Conservation (phyloP, 2,797 vertebrate species). For the Sebastes goodei region DNA sequence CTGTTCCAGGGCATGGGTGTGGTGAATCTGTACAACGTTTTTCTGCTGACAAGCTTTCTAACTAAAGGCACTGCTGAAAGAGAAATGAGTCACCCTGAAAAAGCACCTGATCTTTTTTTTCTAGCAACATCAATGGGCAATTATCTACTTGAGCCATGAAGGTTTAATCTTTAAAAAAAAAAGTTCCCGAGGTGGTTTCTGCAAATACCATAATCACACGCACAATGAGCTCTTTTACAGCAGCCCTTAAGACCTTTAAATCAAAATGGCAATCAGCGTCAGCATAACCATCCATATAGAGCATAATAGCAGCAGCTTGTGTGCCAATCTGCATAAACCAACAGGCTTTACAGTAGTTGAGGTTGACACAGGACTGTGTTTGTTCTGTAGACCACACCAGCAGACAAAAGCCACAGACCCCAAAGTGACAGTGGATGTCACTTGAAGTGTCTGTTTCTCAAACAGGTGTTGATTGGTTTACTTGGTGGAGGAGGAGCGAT, state of each 20-base stretch:
- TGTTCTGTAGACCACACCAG: slow-evolving; percentile 11
- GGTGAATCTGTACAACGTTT: slow-evolving; percentile 2
- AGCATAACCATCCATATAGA: slow-evolving; percentile 24
- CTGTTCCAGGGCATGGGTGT: not conserved
- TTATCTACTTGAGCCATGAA: slow-evolving; percentile 37
- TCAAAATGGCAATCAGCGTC: slow-evolving; percentile 57
- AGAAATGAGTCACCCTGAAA: slow-evolving; percentile 24
- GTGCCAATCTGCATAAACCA: slow-evolving; percentile 36
- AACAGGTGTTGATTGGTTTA: slow-evolving; percentile 48
- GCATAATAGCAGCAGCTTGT: slow-evolving; percentile 23
- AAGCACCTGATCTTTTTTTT: slow-evolving; percentile 1
- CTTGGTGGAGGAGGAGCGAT: slow-evolving; percentile 55
- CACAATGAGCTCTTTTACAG: slow-evolving; percentile 69
- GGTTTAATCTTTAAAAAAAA: too few relatives aligned
- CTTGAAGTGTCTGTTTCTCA: slow-evolving; percentile 31
- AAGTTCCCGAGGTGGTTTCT: slow-evolving; percentile 30
- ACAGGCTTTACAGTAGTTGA: slow-evolving; percentile 1
- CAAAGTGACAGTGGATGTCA: slow-evolving; percentile 27
- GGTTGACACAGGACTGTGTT: not conserved
- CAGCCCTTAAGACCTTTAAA: slow-evolving; percentile 57
- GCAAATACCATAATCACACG: slow-evolving; percentile 48
- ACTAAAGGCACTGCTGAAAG: slow-evolving; percentile 17
- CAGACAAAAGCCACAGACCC: slow-evolving; percentile 13
- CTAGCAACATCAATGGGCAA: slow-evolving; percentile 29
- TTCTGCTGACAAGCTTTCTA: slow-evolving; percentile 37